phyloP scores from a whole-genome alignment of 2,888 invertebrate species.

The Cactoblastis cactorum region DNA sequence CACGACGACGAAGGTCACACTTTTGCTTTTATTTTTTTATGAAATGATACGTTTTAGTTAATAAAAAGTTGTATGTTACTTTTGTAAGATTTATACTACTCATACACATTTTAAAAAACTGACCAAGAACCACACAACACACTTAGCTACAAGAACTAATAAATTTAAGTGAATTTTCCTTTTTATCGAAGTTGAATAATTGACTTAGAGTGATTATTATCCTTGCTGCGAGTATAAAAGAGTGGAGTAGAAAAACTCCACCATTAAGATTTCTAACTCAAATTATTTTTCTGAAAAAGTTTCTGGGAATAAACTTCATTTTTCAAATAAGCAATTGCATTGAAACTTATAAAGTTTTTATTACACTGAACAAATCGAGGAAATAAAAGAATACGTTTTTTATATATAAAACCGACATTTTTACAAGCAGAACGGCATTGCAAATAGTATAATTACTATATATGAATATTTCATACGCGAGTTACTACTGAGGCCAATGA shows the following conservation, averaged over 20 bases:
- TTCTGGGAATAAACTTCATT: background rate
- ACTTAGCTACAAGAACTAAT: too few relatives aligned
- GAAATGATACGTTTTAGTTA: too few relatives aligned
- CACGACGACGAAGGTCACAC: too few relatives aligned
- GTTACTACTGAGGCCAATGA: conserved; percentile 50
- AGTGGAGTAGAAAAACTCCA: background rate
- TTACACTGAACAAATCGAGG: conserved; percentile 18
- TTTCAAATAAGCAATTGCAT: conserved; percentile 4
- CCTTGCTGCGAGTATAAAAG: background rate
- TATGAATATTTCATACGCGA: conserved; percentile 58
- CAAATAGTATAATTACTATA: conserved; percentile 50
- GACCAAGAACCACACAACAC: too few relatives aligned
- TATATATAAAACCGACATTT: conserved; percentile 20
- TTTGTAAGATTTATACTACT: too few relatives aligned
- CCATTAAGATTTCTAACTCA: background rate
- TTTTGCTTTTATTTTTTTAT: too few relatives aligned
- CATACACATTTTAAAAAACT: too few relatives aligned
- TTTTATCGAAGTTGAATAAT: too few relatives aligned
- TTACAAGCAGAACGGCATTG: conserved; percentile 45
- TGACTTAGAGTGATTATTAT: background rate
- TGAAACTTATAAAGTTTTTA: conserved; percentile 7
- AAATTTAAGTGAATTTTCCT: too few relatives aligned
- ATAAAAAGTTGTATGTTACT: too few relatives aligned
- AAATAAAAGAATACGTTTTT: conserved; percentile 18
- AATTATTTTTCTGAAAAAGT: background rate